Conservation (phyloP, 2,888 invertebrate species). For the Leptopterna dolabrata region DNA sequence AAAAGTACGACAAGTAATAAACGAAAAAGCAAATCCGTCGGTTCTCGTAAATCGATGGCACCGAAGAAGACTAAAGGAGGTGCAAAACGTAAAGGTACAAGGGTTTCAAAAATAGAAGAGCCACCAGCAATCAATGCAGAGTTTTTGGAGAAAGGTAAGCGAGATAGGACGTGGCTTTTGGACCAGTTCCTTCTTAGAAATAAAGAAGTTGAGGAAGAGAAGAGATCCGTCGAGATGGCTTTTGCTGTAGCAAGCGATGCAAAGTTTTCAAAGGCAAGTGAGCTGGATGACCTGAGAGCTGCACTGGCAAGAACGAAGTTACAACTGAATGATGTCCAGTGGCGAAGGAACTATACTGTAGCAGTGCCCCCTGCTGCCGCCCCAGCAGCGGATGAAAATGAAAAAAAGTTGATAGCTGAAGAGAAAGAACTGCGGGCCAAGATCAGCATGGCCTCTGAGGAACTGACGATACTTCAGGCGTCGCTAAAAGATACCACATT, state of each 20-base stretch:
- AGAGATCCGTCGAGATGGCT: neutral
- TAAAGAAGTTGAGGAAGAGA: conserved; percentile 28
- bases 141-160: conserved; percentile 20
- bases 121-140: neutral
- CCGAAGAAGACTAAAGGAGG: neutral
- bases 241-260: neutral
- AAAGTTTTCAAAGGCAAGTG: neutral
- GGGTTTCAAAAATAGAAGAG: neutral
- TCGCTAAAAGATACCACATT: neutral
- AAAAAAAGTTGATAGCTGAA: neutral
- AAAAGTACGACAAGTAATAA: neutral
- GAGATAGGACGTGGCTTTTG: conserved; percentile 27
- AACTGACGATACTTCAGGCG: neutral
- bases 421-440: neutral
- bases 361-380: neutral
- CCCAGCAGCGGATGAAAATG: neutral
- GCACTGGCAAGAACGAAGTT: neutral
- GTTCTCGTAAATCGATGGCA: neutral
- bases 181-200: conserved; percentile 20
- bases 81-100: neutral
- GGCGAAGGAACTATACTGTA: neutral
- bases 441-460: neutral
- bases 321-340: neutral
- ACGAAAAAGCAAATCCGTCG: conserved; percentile 28
- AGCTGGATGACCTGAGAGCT: conserved; percentile 24